Evolutionary conservation across 2,888 invertebrate species (phyloP).

Genomic region (Drosophila fulvimacula): DNA sequence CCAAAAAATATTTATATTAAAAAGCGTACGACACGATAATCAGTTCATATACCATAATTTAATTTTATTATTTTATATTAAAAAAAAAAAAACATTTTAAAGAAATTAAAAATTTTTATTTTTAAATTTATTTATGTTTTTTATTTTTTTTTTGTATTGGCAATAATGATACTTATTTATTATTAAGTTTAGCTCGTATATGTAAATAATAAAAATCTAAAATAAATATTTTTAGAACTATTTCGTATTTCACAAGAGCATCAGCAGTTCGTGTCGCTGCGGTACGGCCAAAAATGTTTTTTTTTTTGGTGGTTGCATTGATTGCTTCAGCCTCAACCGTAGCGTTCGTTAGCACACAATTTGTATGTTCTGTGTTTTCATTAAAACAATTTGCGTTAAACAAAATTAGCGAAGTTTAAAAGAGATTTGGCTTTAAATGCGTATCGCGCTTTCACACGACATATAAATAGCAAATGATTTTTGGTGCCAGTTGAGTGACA

Average conservation of each 20-base stretch:
- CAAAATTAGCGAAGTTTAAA: conserved; percentile 58
- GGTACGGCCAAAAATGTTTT: neutral
- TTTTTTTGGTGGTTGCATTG: conserved; percentile 17
- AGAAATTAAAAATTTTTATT: no score
- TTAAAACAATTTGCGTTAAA: conserved; percentile 50
- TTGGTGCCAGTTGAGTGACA: conserved; percentile 42
- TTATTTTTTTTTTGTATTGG: neutral
- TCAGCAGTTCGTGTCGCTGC: conserved; percentile 3
- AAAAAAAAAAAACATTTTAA: no score
- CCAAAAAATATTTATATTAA: no score
- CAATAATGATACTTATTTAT: no score
- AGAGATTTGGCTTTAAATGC: conserved; percentile 33
- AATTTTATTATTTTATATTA: no score
- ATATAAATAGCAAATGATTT: conserved; percentile 60
- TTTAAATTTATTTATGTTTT: neutral
- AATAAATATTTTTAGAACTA: neutral
- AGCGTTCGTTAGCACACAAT: conserved; percentile 43
- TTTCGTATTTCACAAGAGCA: conserved; percentile 12
- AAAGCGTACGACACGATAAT: no score
- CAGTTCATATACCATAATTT: no score
- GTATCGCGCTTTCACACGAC: conserved; percentile 27
- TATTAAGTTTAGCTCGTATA: no score
- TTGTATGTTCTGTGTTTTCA: conserved; percentile 32
- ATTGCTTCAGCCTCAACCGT: conserved; percentile 31
- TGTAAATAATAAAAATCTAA: no score